Evolutionary conservation across 2,113 vertebrate genomes (phyloP).

Genomic region (Pangasianodon hypophthalmus): DNA sequence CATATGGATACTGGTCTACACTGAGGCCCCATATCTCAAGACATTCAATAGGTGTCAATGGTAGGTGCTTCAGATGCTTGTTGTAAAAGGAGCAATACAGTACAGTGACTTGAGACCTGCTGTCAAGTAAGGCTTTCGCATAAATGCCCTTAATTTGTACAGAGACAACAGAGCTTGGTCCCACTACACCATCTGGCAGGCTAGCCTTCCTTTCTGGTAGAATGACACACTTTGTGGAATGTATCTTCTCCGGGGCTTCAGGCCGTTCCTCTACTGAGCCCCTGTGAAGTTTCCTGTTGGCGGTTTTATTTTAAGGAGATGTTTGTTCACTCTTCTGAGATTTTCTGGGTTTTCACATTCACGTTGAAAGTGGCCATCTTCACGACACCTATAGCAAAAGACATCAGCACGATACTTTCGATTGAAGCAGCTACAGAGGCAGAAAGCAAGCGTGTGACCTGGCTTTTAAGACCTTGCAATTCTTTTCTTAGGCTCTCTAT

Average conservation of each 20-base stretch:
- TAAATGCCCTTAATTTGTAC: conserved; percentile 44
- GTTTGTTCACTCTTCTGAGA: too few relatives aligned
- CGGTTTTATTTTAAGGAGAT: conserved; percentile 35
- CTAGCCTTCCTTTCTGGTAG: not conserved
- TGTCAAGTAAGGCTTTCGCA: conserved; percentile 46
- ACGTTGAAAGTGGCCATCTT: conserved; percentile 39
- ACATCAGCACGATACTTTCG: not conserved
- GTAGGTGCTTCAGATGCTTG: conserved; percentile 47
- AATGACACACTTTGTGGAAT: conserved; percentile 32
- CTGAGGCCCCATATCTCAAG: conserved; percentile 52
- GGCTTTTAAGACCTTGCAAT: too few relatives aligned
- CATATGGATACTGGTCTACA: conserved; percentile 30
- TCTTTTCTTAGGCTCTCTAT: too few relatives aligned
- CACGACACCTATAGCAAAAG: conserved; percentile 51
- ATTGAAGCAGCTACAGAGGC: too few relatives aligned
- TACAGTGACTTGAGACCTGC: conserved; percentile 46
- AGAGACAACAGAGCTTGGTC: conserved; percentile 40
- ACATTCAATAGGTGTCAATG: too few relatives aligned
- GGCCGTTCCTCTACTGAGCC: conserved; percentile 43
- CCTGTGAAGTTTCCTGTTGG: conserved; percentile 42
- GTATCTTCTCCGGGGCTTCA: conserved; percentile 18
- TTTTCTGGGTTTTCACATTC: conserved; percentile 47
- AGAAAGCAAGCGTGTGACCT: not conserved
- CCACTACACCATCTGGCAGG: conserved; percentile 37
- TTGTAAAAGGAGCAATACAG: conserved; percentile 45